phyloP scores from a whole-genome alignment of 2,113 vertebrate species.

The Malurus cyaneus region DNA sequence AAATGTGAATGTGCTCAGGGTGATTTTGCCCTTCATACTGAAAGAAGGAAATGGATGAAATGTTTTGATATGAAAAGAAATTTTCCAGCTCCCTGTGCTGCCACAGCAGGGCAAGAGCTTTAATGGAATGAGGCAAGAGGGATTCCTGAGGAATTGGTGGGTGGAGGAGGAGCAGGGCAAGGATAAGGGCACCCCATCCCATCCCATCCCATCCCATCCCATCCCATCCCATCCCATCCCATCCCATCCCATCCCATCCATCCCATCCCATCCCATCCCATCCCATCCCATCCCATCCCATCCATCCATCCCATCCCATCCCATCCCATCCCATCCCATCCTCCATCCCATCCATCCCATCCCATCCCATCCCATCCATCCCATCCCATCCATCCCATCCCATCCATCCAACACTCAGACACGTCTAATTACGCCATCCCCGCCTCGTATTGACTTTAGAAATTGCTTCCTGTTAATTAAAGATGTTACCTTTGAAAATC shows the following conservation, averaged over 20 bases:
- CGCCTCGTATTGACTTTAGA: neutral
- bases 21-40: neutral
- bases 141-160: neutral
- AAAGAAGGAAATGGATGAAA: neutral
- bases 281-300: neutral
- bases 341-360: too few species aligned
- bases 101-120: neutral
- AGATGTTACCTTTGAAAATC: conserved; percentile 13
- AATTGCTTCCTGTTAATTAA: conserved; percentile 40
- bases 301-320: neutral
- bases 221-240: neutral
- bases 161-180: fast-evolving
- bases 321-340: neutral
- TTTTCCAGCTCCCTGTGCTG: neutral
- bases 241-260: neutral
- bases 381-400: neutral
- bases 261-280: neutral
- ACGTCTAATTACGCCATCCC: fast-evolving
- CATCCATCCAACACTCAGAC: neutral
- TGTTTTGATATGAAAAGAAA: neutral
- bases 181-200: neutral
- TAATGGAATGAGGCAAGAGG: neutral
- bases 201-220: neutral
- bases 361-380: neutral
- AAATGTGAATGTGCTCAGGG: neutral